Evolutionary conservation across 2,113 vertebrate species (phyloP).

Genomic region (Crotalus horridus): DNA sequence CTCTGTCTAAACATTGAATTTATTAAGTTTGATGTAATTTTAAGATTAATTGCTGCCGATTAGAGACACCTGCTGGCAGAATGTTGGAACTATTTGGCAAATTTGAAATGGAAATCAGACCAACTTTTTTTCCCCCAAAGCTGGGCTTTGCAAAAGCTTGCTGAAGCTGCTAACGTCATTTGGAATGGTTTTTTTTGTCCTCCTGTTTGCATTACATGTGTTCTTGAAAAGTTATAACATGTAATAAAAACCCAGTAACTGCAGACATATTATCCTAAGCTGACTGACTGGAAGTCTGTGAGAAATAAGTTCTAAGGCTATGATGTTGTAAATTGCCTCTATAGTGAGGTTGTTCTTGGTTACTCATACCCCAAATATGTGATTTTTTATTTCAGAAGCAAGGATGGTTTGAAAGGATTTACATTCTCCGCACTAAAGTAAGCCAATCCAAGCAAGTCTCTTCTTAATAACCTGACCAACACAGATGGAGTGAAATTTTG

Average conservation of each 20-base stretch:
- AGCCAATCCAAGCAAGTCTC: conserved; percentile 54
- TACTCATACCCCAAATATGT: background rate
- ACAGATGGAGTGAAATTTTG: background rate
- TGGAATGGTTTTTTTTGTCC: background rate
- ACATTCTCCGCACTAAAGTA: conserved; percentile 96
- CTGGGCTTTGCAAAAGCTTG: background rate
- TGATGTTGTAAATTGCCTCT: background rate
- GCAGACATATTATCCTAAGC: background rate
- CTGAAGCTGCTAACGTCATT: background rate
- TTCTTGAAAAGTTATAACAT: background rate
- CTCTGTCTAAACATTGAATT: background rate
- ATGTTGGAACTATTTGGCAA: conserved; percentile 34
- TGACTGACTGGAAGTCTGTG: background rate
- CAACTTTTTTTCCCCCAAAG: background rate
- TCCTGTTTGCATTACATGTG: conserved; percentile 10
- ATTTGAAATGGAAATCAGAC: background rate
- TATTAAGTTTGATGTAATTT: background rate
- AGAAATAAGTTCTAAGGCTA: background rate
- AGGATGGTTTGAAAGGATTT: conserved; percentile 97
- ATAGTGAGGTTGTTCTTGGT: background rate
- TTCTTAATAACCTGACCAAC: background rate
- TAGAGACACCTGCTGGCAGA: conserved; percentile 70
- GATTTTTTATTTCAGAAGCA: conserved; percentile 78
- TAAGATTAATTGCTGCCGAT: conserved; percentile 35
- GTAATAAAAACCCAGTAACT: background rate